phyloP scores from a whole-genome alignment of 2,113 vertebrate species.

The Hyaena hyaena region DNA sequence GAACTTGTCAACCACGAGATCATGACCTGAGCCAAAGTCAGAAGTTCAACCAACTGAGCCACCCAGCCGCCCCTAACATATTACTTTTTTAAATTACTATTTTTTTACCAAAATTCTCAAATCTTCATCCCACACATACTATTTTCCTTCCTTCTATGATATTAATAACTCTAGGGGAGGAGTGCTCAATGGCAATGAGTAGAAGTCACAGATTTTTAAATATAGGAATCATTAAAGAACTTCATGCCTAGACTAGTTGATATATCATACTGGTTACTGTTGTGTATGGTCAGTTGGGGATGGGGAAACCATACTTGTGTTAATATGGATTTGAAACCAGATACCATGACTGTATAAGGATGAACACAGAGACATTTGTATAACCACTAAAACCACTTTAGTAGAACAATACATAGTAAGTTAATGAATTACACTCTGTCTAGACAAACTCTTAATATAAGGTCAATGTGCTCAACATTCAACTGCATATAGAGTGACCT shows the following conservation, averaged over 20 bases:
- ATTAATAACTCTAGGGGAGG: neutral
- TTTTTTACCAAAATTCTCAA: neutral
- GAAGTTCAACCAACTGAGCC: no score
- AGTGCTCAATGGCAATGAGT: neutral
- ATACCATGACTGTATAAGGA: neutral
- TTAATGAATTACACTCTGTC: neutral
- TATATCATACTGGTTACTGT: neutral
- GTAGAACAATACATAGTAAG: conserved; percentile 34
- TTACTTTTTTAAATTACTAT: neutral
- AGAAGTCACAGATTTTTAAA: conserved; percentile 33
- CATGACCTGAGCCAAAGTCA: no score
- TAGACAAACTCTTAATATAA: conserved; percentile 16
- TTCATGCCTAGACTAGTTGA: neutral
- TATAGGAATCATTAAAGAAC: neutral
- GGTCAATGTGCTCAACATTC: neutral
- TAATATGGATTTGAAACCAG: conserved; percentile 23
- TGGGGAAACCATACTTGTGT: neutral
- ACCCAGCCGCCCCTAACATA: no score
- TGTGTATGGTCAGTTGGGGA: neutral
- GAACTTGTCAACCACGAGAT: no score
- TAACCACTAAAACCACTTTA: conserved; percentile 4
- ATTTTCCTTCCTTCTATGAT: neutral
- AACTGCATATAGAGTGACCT: neutral
- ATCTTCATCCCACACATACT: conserved; percentile 26
- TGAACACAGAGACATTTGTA: neutral